Conservation (phyloP, 1,140 invertebrate species). For the Drosophila chauvacae region DNA sequence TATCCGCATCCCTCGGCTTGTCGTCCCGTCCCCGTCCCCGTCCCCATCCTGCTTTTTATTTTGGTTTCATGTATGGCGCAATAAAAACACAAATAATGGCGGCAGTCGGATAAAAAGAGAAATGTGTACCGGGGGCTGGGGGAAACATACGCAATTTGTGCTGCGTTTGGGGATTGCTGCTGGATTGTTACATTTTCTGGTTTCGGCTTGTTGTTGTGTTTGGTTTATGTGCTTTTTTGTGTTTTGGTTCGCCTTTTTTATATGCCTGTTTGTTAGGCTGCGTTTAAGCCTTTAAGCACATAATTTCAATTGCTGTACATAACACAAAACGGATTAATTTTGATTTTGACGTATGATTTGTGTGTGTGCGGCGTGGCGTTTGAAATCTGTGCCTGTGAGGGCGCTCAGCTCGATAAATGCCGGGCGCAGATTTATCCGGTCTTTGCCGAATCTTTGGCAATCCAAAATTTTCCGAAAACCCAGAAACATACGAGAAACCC, state of each 20-base stretch:
- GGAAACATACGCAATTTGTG: conserved; percentile 74
- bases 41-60: conserved; percentile 42
- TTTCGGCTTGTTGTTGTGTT: conserved; percentile 30
- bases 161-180: conserved; percentile 56
- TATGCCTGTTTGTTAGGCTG: conserved; percentile 69
- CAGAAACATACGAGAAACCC: conserved; percentile 19
- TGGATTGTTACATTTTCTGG: conserved; percentile 60
- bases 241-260: conserved; percentile 44
- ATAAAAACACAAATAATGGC: conserved; percentile 81
- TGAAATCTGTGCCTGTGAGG: conserved; percentile 20
- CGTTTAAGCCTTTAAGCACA: conserved; percentile 76
- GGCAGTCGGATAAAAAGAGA: conserved; percentile 51
- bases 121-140: conserved; percentile 25
- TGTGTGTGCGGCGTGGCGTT: conserved; percentile 7
- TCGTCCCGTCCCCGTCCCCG: neutral
- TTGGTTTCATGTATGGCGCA: conserved; percentile 74
- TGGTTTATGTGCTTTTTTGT: conserved; percentile 38
- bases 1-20: conserved; percentile 13
- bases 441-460: conserved; percentile 10
- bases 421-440: conserved; percentile 25
- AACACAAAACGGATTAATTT: conserved; percentile 80
- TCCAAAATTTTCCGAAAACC: conserved; percentile 1
- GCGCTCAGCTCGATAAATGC: conserved; percentile 29
- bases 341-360: conserved; percentile 79
- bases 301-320: conserved; percentile 81